These are phyloP conservation scores for Dynastes grantii DNA, from an alignment of 2,888 invertebrate species.

Conservation along the genomic window DNA sequence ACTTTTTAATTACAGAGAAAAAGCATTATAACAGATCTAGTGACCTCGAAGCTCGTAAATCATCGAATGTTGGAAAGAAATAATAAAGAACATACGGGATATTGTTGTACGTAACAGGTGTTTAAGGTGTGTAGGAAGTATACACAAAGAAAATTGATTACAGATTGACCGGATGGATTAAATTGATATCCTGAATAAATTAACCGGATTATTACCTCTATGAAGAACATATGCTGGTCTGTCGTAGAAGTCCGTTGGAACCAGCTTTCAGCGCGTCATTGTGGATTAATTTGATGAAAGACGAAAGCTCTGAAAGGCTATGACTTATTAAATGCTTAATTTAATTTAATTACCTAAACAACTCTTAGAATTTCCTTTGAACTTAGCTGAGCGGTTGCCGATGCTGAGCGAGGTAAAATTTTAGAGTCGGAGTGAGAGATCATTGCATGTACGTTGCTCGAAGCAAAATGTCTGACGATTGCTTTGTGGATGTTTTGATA, in stretches of 20 bases:
- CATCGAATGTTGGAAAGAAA: conserved; percentile 13
- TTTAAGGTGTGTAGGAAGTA: conserved; percentile 21
- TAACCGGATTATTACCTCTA: conserved; percentile 26
- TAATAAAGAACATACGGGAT: conserved; percentile 19
- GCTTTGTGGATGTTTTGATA: conserved; percentile 8
- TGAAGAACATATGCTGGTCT: neutral
- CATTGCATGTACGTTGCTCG: neutral
- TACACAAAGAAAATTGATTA: conserved; percentile 35
- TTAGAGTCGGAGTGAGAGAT: neutral
- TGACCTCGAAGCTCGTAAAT: neutral
- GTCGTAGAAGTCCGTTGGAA: neutral
- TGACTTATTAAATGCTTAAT: conserved; percentile 1
- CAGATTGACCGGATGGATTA: conserved; percentile 33
- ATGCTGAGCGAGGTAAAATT: neutral
- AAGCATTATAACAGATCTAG: conserved; percentile 9
- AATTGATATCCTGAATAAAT: conserved; percentile 42
- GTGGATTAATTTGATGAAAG: conserved; percentile 23
- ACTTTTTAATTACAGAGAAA: neutral
- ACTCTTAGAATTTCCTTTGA: conserved; percentile 1
- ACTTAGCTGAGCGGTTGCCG: neutral
- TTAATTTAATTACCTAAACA: conserved; percentile 9
- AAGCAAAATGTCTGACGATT: neutral
- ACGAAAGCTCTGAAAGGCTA: neutral
- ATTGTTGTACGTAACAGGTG: conserved; percentile 38
- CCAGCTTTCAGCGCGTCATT: conserved; percentile 31